These are phyloP conservation scores for Samia ricini DNA, from an alignment of 1,140 invertebrate species.

Conservation along the genomic window DNA sequence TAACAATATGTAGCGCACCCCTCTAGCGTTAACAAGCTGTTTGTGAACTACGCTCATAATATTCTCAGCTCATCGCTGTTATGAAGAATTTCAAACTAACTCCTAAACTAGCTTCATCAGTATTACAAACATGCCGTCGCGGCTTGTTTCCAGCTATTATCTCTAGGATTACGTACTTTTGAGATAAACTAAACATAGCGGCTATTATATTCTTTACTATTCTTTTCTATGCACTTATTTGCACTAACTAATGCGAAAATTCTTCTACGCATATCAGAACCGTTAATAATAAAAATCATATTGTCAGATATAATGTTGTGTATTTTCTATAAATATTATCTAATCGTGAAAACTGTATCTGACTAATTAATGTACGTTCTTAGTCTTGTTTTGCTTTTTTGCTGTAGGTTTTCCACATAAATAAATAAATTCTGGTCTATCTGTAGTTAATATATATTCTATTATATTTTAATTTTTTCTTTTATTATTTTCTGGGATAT, in stretches of 20 bases:
- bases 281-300: too few relatives aligned
- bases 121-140: slow-evolving; percentile 54
- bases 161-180: slow-evolving; percentile 41
- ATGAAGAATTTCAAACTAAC: slow-evolving; percentile 52
- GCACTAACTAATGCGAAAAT: not conserved
- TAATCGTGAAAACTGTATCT: too few relatives aligned
- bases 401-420: too few relatives aligned
- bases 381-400: too few relatives aligned
- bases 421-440: too few relatives aligned
- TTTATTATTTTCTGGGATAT: too few relatives aligned
- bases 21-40: not conserved
- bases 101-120: slow-evolving; percentile 50
- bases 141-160: slow-evolving; percentile 62
- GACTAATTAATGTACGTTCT: too few relatives aligned
- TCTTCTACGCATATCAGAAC: too few relatives aligned
- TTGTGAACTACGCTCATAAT: slow-evolving; percentile 5
- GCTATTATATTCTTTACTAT: slow-evolving; percentile 12
- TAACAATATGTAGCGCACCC: slow-evolving; percentile 2
- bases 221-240: not conserved
- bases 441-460: too few relatives aligned
- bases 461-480: too few relatives aligned
- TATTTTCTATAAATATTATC: too few relatives aligned
- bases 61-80: slow-evolving; percentile 26
- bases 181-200: slow-evolving; percentile 32
- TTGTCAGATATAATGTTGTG: too few relatives aligned